phyloP scores from a whole-genome alignment of 1,140 invertebrate species.

The Octopus bimaculoides region DNA sequence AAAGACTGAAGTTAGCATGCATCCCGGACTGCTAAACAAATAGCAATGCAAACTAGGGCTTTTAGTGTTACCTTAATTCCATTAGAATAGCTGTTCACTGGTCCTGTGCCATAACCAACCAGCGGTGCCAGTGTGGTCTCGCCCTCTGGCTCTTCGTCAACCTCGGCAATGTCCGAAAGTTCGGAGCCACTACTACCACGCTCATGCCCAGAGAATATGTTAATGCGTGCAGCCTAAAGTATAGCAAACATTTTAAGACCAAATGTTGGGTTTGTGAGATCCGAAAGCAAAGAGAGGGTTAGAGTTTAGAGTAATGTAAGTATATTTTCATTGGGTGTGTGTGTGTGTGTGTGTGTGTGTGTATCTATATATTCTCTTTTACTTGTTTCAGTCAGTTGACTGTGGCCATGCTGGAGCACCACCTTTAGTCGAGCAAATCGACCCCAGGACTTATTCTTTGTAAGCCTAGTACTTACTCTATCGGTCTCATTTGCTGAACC shows the following conservation, averaged over 20 bases:
- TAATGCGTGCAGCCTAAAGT: constrained; percentile 30
- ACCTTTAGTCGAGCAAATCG: too few relatives aligned
- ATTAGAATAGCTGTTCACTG: background rate
- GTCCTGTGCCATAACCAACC: background rate
- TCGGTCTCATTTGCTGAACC: too few relatives aligned
- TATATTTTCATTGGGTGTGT: background rate
- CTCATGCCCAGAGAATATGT: constrained; percentile 32
- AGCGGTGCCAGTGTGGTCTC: constrained; percentile 26
- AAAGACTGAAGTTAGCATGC: background rate
- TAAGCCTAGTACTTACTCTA: too few relatives aligned
- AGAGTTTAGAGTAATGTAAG: too few relatives aligned
- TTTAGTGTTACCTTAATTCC: constrained; percentile 6
- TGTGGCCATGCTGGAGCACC: too few relatives aligned
- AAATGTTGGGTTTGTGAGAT: background rate
- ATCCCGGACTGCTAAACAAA: background rate
- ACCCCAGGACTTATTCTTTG: too few relatives aligned
- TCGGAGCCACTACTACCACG: constrained; percentile 62
- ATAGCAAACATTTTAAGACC: constrained; percentile 5
- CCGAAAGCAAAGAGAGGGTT: too few relatives aligned
- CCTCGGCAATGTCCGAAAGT: constrained; percentile 60
- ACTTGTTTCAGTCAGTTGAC: too few relatives aligned
- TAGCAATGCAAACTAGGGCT: background rate
- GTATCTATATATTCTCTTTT: background rate
- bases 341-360: background rate
- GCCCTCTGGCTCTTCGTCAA: constrained; percentile 52